phyloP scores from a whole-genome alignment of 2,888 invertebrate species.

The Leucoma salicis region DNA sequence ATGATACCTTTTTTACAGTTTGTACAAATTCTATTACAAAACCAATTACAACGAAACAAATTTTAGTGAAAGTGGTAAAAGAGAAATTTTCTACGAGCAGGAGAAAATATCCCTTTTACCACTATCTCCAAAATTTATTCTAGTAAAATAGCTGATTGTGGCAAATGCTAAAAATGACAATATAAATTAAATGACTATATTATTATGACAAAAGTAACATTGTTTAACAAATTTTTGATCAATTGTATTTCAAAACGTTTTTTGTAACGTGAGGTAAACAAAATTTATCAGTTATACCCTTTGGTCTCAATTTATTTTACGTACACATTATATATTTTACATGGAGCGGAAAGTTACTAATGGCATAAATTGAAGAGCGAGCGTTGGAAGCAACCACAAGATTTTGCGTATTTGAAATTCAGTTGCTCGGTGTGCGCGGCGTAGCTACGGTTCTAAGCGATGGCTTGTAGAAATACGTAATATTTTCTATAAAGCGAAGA shows the following conservation, averaged over 20 bases:
- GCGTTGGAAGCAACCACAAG: slow-evolving; percentile 63
- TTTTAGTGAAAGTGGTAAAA: too few relatives aligned
- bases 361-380: slow-evolving; percentile 73
- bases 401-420: slow-evolving; percentile 76
- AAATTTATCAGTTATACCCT: slow-evolving; percentile 45
- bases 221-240: slow-evolving; percentile 16
- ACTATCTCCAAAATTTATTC: too few relatives aligned
- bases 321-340: slow-evolving; percentile 54
- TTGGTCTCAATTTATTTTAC: slow-evolving; percentile 50
- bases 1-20: neutral
- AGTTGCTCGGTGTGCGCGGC: slow-evolving; percentile 58
- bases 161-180: neutral
- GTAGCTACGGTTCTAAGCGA: slow-evolving; percentile 48
- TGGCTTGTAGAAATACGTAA: slow-evolving; percentile 45
- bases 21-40: neutral
- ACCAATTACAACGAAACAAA: neutral
- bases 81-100: too few relatives aligned
- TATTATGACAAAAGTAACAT: slow-evolving; percentile 15
- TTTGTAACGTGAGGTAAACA: slow-evolving; percentile 43
- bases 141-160: too few relatives aligned
- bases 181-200: slow-evolving; percentile 14
- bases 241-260: slow-evolving; percentile 30
- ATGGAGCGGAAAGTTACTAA: slow-evolving; percentile 64
- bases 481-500: slow-evolving; percentile 53
- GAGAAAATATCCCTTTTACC: too few relatives aligned